Percentiles rank a stretch among this genome's conserved stretches.
phyloP scores from a whole-genome alignment of 1,140 invertebrate genomes.

The Brachionus paranguensis region DNA sequence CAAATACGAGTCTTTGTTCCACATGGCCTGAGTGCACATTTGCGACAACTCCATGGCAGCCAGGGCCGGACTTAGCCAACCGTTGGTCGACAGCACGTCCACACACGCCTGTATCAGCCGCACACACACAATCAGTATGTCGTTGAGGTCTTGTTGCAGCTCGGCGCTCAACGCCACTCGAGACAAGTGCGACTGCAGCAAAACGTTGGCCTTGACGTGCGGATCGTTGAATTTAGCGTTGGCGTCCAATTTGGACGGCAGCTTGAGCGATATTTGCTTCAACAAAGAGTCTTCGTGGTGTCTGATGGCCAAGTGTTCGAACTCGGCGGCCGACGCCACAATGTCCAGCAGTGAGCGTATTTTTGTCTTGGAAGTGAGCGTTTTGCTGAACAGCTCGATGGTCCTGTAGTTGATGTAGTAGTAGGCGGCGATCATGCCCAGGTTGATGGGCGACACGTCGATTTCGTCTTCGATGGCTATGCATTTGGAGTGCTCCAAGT shows the following conservation, averaged over 20 bases:
- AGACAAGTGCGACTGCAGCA: slow-evolving; percentile 91
- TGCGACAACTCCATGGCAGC: slow-evolving; percentile 98
- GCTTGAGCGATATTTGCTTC: slow-evolving; percentile 64
- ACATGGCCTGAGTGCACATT: slow-evolving; percentile 99
- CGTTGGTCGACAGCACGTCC: slow-evolving; percentile 93
- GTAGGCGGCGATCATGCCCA: slow-evolving; percentile 99
- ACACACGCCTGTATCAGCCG: slow-evolving; percentile 95
- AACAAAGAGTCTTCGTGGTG: slow-evolving; percentile 89
- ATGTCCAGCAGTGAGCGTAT: slow-evolving; percentile 93
- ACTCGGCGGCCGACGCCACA: slow-evolving; percentile 93
- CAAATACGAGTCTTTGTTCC: slow-evolving; percentile 94
- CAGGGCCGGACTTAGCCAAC: slow-evolving; percentile 92
- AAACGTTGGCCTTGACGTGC: slow-evolving; percentile 89
- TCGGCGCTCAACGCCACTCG: slow-evolving; percentile 75
- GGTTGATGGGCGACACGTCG: slow-evolving; percentile 86
- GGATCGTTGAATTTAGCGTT: slow-evolving; percentile 80
- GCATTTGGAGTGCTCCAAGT: slow-evolving; percentile 94
- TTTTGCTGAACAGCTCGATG: slow-evolving; percentile 94
- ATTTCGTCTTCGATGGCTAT: slow-evolving; percentile 97
- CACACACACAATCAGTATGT: slow-evolving; percentile 70
- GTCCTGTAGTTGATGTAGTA: slow-evolving; percentile 99
- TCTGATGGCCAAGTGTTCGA: slow-evolving; percentile 83
- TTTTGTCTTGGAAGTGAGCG: slow-evolving; percentile 93
- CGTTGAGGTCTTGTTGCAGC: slow-evolving; percentile 89
- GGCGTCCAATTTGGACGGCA: slow-evolving; percentile 70